Conservation (phyloP, 2,888 invertebrate species). For the Thyatira batis region DNA sequence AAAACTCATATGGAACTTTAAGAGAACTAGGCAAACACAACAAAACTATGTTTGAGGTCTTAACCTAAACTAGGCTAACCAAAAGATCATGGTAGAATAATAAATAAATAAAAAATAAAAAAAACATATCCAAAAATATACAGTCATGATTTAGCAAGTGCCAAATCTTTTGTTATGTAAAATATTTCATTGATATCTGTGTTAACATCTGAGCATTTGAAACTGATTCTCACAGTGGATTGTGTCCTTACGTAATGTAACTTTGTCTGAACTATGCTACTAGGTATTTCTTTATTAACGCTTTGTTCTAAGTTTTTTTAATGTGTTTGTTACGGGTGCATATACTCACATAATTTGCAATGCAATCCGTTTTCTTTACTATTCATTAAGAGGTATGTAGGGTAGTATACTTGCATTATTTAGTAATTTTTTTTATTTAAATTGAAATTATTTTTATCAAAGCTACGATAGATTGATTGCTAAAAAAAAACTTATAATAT, state of each 20-base stretch:
- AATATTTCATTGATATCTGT: conserved; percentile 21
- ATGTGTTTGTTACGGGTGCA: conserved; percentile 26
- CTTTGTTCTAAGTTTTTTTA: conserved; percentile 29
- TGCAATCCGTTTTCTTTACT: conserved; percentile 3
- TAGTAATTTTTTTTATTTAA: too few species aligned
- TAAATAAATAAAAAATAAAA: too few species aligned
- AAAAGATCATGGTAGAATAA: too few species aligned
- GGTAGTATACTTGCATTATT: neutral
- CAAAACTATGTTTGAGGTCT: too few species aligned
- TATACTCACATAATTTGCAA: conserved; percentile 19
- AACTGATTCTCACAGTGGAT: conserved; percentile 29
- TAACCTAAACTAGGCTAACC: too few species aligned
- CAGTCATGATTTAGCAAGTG: conserved; percentile 10
- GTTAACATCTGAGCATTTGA: conserved; percentile 27
- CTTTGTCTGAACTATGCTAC: conserved; percentile 21
- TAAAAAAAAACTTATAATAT: too few species aligned
- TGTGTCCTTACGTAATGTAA: conserved; percentile 26
- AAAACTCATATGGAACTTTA: too few species aligned
- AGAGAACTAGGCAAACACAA: too few species aligned
- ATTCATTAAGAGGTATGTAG: neutral
- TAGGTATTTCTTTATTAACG: conserved; percentile 25
- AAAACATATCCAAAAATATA: too few species aligned
- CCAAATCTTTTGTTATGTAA: conserved; percentile 39
- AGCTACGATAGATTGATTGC: too few species aligned
- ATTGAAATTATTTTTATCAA: too few species aligned